Base-by-base conservation (phyloP, 2,797 vertebrate genomes). In the Spondyliosoma cantharus region DNA sequence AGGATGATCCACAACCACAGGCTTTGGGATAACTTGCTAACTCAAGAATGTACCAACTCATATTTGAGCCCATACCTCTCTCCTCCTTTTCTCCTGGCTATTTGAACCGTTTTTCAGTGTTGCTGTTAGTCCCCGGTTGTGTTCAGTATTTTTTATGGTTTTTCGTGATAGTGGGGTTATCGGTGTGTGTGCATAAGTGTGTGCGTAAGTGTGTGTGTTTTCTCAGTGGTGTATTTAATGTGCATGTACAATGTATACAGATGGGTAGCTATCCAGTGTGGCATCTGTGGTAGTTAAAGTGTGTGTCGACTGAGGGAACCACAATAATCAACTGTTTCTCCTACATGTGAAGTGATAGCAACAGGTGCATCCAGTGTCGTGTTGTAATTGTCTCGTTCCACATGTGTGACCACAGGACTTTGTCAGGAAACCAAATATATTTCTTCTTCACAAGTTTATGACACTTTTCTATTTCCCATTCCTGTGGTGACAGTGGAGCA, bases 221-320 rank as follows among this genome's bases (percentile, higher is more conserved):
- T 56, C 68, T 81, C 74, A 71, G 73, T 90, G 82, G 83, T 86
- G 63, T 87, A 19, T 42, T 76, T 70, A 61, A 63, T 80, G 71
- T 91, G 86, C 84, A 89, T 86, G 86, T 74, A 29, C 62, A 79
- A 15, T 76, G 72, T 71, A 58, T 86, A 73, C 57, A 83, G 76
- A 78, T 78, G 72, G 71, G 59, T 79, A 43, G 74, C 60, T 65
- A 46, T 29, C 64, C 64, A 76, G 66, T 68, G 57, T 50, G 29
- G 73, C 63, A 57, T 76, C 69, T 72, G 66, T 50, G 54, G 63
- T 72, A 56, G 68, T 63, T 72, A 29, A 48, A 54, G 56, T 73
- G 76, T 83, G 61, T 75, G 13, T 29, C 52, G 14, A 24, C 53
- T 22, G 32, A 25, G 52, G 71, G 46, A 64, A 4, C 27, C 45